Percentiles rank a stretch among this genome's conserved stretches.
These are phyloP conservation scores for Dysdera silvatica DNA, from an alignment of 1,140 invertebrate genomes.

Conservation along the genomic window DNA sequence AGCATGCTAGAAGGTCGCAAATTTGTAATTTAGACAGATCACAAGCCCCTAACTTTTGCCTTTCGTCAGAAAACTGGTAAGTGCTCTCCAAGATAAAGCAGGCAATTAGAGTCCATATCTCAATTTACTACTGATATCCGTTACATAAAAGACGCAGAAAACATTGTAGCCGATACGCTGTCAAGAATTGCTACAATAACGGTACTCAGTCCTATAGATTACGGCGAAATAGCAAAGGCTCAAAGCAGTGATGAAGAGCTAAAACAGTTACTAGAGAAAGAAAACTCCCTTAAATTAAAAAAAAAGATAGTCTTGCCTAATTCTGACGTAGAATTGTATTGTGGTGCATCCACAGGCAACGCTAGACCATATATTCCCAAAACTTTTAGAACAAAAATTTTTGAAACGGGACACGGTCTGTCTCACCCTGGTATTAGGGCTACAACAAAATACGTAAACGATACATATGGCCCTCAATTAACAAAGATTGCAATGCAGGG, in stretches of 20 bases:
- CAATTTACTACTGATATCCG: conserved; percentile 42
- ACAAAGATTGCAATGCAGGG: neutral
- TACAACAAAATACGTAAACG: conserved; percentile 1
- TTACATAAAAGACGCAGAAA: conserved; percentile 41
- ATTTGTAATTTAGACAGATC: conserved; percentile 37
- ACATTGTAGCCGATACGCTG: conserved; percentile 30
- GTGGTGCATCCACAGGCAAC: conserved; percentile 11
- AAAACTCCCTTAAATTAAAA: neutral
- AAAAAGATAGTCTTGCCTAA: neutral
- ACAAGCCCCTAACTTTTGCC: conserved; percentile 36
- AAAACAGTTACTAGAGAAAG: neutral
- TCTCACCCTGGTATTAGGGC: conserved; percentile 13
- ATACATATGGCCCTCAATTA: conserved; percentile 22
- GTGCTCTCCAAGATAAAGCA: conserved; percentile 30
- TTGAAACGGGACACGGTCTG: conserved; percentile 5
- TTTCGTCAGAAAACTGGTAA: conserved; percentile 25
- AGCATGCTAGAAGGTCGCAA: conserved; percentile 36
- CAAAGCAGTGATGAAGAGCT: conserved; percentile 11
- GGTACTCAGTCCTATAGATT: neutral
- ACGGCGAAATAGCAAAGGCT: conserved; percentile 1
- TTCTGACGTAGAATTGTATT: neutral
- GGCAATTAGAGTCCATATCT: conserved; percentile 41
- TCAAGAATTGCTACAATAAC: conserved; percentile 3
- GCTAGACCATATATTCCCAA: conserved; percentile 10
- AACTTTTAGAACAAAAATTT: neutral